Base-by-base conservation (phyloP, 1,140 invertebrate species). In the Sycophila sp. region DNA sequence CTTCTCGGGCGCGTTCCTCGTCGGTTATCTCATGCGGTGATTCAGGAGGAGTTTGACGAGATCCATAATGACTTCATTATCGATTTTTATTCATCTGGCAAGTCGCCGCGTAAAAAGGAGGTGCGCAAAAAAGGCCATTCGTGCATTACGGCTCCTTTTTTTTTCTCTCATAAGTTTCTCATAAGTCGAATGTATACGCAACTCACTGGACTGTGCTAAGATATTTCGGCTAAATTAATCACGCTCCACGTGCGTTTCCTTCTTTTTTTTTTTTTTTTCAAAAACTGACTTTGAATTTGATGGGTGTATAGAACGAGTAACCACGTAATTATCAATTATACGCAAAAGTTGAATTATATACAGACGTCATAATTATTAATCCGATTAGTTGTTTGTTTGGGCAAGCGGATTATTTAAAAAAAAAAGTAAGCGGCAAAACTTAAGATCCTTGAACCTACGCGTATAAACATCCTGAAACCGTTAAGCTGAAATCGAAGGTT, bases 41-140 rank as follows among this genome's bases (percentile, higher is more conserved):
- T 73, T 74, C 70, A 73, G 42, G 58, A 63, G 45, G 32, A 53
- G 63, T 59, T 24, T 26, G 40, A 66, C 42, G 49, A 42, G 22
- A 53, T 26, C 15, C 36, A 76, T 73, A 69, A 76, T 72, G 72
- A 47, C 45, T 69, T 69, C 66, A 72, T 47, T 24, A 73, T 73
- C 63, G 63, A 71, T 68, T 73, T 71, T 71, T 73, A 45, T 69
- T 60, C 67, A 22, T 53, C 67, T n/a, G n/a, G n/a, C n/a, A n/a
- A n/a, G n/a, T n/a, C 59, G 56, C 68, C 11, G 65, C 59, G 51
- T 40, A 71, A 74, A 76, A 74, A 73, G 71, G 73, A 73, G 74
- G 69, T 70, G 74, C 38, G 55, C 13, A 40, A n/a, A 40, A 40
- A 40, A 40, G 38, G 38, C 38, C n/a, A 15, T 40, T 40, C 38